Base-by-base conservation (phyloP, 2,888 invertebrate species). In the Beris morrisii region DNA sequence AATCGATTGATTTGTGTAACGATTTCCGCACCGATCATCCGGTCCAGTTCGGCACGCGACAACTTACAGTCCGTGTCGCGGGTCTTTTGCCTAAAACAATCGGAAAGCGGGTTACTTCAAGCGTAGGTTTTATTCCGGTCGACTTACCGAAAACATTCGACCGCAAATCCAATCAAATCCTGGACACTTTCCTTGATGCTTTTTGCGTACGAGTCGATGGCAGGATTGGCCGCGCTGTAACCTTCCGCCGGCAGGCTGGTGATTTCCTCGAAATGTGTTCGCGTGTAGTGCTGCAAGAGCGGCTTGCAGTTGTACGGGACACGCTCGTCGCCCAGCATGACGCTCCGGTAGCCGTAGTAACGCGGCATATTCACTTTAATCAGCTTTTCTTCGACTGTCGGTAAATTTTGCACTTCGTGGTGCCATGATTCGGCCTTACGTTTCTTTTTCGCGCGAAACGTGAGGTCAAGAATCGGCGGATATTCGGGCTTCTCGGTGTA, bases 321-420 rank as follows among this genome's bases (percentile, higher is more conserved):
- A 12, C 71, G 71, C 56, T 84, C 79, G 75, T 92, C 91, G 3
- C 81, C 77, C 4, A 93, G 75, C 73, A 85, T 79, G 2, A 87
- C 78, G 66, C 86, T 84, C 73, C 84, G 85, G 82, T 87, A 93
- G 2, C 94, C 93, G 77, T 91, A 94, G 77, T 89, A 93, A 57
- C 85, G 84, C 0, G 91, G 91, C 87, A 93, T 88, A 77, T 93
- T 93, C 30, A 93, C 74, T 72, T 90, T 91, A 61, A 92, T 87
- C 73, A 92, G 84, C 75, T 95, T 95, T 77, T 93, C 92, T 81
- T 95, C 94, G 0, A 93, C 85, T 0, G 92, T 92, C 66, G 86
- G 83, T 11, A 90, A 73, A 1, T 82, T 77, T 75, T 84, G 84
- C 12, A 93, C 85, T 74, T 85, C 83, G 13, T 88, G 82, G 73